Conservation (phyloP, 1,140 invertebrate species). For the Latrodectus geometricus region DNA sequence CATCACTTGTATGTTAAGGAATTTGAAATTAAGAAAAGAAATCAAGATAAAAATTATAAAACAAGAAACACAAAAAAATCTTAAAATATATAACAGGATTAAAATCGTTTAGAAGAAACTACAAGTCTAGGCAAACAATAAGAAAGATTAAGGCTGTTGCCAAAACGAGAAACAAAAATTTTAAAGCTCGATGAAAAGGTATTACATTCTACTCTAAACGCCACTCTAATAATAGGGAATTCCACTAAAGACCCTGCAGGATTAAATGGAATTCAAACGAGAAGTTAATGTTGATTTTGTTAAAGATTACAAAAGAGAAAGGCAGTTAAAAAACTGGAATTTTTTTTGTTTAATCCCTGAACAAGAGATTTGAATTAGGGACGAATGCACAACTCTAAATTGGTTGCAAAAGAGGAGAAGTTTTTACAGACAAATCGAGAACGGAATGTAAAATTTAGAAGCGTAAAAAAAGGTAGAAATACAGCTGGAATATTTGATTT, state of each 20-base stretch:
- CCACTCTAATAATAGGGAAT: conserved; percentile 37
- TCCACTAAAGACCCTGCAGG: conserved; percentile 16
- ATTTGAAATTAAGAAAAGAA: no score
- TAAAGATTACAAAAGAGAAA: conserved; percentile 5
- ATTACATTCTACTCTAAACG: conserved; percentile 29
- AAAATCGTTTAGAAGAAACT: neutral
- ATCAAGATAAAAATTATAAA: neutral
- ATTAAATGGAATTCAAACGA: conserved; percentile 44
- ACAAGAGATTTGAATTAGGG: conserved; percentile 21
- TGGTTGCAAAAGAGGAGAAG: neutral
- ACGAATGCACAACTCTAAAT: neutral
- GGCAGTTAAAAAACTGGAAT: neutral
- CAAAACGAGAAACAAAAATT: neutral
- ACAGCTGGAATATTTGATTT: neutral
- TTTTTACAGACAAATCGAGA: neutral
- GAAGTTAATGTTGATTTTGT: conserved; percentile 36
- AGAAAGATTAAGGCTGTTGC: neutral
- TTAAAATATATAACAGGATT: neutral
- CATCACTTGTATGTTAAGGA: no score
- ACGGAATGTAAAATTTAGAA: conserved; percentile 4
- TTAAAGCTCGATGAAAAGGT: conserved; percentile 20
- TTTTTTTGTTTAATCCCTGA: conserved; percentile 13
- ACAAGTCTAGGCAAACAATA: neutral
- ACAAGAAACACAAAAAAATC: neutral
- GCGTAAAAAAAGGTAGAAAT: neutral